These are phyloP conservation scores for Disparrhopalites patrizii DNA, from an alignment of 2,888 invertebrate species.

Conservation along the genomic window DNA sequence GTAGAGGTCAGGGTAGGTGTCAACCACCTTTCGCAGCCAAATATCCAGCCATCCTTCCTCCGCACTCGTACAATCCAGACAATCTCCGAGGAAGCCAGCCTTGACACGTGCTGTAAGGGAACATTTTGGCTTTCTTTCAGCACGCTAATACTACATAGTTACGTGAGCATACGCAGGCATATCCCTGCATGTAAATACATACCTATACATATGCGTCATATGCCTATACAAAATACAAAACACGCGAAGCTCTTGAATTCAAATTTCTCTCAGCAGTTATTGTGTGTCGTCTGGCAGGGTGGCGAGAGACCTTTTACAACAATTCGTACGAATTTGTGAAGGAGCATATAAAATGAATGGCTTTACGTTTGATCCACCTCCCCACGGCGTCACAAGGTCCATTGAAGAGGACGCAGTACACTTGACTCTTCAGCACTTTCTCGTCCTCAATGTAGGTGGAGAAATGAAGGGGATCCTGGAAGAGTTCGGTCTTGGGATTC, in stretches of 20 bases:
- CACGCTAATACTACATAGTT: too few relatives aligned
- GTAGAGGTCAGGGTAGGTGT: constrained; percentile 25
- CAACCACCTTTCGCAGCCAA: constrained; percentile 19
- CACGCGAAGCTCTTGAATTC: too few relatives aligned
- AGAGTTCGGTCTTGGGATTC: too few relatives aligned
- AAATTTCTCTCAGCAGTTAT: too few relatives aligned
- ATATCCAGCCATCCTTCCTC: constrained; percentile 19
- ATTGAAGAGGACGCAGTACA: constrained; percentile 24
- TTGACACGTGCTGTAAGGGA: constrained; percentile 19
- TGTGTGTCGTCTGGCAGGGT: too few relatives aligned
- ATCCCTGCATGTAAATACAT: not conserved
- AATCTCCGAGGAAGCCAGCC: constrained; percentile 30
- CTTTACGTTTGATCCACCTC: constrained; percentile 29
- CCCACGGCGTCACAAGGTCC: constrained; percentile 31
- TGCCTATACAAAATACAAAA: too few relatives aligned
- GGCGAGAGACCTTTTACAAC: too few relatives aligned
- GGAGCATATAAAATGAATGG: too few relatives aligned
- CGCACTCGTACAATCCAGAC: constrained; percentile 25
- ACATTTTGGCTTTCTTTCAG: not conserved
- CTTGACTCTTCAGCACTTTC: constrained; percentile 20
- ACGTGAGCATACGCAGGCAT: not conserved
- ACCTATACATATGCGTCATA: too few relatives aligned
- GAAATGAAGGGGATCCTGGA: constrained; percentile 31
- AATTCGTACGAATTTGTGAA: too few relatives aligned
- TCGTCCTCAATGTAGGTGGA: constrained; percentile 18